Conservation (phyloP, 2,797 vertebrate genomes). For the Gobio occitaniae region DNA sequence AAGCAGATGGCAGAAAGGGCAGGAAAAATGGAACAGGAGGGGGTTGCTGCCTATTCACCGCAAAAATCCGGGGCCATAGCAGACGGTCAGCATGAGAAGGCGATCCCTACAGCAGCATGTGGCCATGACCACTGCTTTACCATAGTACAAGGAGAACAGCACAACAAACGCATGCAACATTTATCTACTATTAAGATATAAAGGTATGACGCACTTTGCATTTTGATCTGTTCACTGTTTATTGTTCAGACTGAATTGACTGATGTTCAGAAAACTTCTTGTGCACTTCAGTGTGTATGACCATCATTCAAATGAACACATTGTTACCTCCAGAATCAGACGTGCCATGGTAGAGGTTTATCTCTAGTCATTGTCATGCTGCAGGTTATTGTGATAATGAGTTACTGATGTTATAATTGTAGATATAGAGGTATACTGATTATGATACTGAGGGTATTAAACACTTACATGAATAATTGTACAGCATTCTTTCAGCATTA, state of each 20-base stretch:
- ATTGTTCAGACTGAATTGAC: constrained; percentile 82
- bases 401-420: constrained; percentile 79
- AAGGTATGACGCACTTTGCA: constrained; percentile 44
- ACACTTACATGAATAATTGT: constrained; percentile 75
- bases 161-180: constrained; percentile 13
- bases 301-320: constrained; percentile 84
- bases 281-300: constrained; percentile 76
- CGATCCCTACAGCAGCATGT: background rate
- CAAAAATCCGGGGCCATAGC: constrained; percentile 14
- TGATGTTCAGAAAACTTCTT: constrained; percentile 75
- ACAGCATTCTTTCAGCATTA: constrained; percentile 77
- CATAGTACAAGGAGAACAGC: background rate
- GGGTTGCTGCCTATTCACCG: constrained; percentile 23
- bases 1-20: constrained; percentile 66
- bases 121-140: background rate
- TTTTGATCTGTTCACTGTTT: constrained; percentile 77
- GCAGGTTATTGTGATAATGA: constrained; percentile 77
- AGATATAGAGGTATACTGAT: constrained; percentile 79
- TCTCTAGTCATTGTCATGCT: constrained; percentile 85
- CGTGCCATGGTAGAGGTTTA: constrained; percentile 82
- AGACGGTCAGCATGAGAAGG: constrained; percentile 35
- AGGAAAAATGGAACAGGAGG: constrained; percentile 62
- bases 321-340: constrained; percentile 80
- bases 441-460: constrained; percentile 74
- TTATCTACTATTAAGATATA: constrained; percentile 5